A percentile compares a stretch with the other conserved stretches of the same genome.
phyloP scores from a whole-genome alignment of 2,888 invertebrate genomes.

The Drosophila pseudotakahashii region DNA sequence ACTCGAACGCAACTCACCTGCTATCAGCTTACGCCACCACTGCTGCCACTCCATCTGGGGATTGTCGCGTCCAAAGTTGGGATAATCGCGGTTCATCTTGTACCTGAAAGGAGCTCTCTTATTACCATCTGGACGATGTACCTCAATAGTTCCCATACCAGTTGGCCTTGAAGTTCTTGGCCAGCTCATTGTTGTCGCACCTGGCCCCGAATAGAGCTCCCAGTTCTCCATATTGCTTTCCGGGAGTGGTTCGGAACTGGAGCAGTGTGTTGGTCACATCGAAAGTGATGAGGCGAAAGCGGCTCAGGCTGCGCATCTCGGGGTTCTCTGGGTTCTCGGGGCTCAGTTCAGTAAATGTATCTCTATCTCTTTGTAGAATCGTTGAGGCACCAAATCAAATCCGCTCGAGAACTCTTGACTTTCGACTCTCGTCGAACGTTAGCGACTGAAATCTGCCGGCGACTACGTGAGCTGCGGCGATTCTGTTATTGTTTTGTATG shows the following conservation, averaged over 20 bases:
- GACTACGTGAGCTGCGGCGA: constrained; percentile 59
- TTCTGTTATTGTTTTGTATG: constrained; percentile 61
- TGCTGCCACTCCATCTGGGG: constrained; percentile 89
- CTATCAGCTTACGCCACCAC: constrained; percentile 90
- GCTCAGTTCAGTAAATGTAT: not conserved
- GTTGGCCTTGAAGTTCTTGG: constrained; percentile 87
- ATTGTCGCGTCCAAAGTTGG: constrained; percentile 90
- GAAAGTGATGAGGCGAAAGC: constrained; percentile 89
- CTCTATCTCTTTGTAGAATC: not conserved
- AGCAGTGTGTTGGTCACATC: constrained; percentile 95
- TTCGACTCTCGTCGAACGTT: constrained; percentile 20
- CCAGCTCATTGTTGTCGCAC: constrained; percentile 86
- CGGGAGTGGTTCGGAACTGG: constrained; percentile 89
- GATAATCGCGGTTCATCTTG: constrained; percentile 88
- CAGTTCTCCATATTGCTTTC: constrained; percentile 89
- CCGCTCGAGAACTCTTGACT: constrained; percentile 3
- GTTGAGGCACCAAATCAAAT: too few species aligned
- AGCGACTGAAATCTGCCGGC: constrained; percentile 49
- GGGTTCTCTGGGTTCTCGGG: constrained; percentile 25
- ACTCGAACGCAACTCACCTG: constrained; percentile 66
- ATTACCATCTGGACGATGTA: not conserved
- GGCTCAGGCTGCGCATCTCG: constrained; percentile 79
- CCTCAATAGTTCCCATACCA: constrained; percentile 84
- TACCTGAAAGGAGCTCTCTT: constrained; percentile 63
- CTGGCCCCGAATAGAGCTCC: constrained; percentile 89